A percentile compares a stretch with the other conserved stretches of the same genome.
phyloP scores from a whole-genome alignment of 2,888 invertebrate genomes.

The Bursaphelenchus okinawaensis region DNA sequence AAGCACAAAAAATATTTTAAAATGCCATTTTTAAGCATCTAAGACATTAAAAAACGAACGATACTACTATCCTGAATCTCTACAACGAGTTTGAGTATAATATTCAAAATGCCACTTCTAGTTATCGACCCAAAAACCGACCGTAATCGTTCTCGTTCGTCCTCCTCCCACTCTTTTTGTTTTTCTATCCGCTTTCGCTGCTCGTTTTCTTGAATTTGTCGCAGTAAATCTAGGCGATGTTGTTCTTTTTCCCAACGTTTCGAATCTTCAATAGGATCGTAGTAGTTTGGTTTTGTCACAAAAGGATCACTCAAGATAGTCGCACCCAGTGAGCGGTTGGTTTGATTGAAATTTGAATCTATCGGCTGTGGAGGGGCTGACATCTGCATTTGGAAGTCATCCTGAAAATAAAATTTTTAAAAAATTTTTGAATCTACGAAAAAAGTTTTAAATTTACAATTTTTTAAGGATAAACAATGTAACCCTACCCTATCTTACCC shows the following conservation, averaged over 20 bases:
- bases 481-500: no score
- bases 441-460: no score
- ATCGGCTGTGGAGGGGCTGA: constrained; percentile 8
- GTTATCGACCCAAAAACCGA: neutral
- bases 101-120: neutral
- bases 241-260: constrained; percentile 24
- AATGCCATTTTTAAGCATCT: no score
- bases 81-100: no score
- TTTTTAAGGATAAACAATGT: no score
- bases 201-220: constrained; percentile 33
- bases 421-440: neutral
- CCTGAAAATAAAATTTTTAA: neutral
- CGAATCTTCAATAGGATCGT: constrained; percentile 10
- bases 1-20: no score
- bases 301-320: neutral
- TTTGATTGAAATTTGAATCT: constrained; percentile 1
- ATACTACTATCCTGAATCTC: no score
- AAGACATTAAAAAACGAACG: no score
- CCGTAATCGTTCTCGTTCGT: constrained; percentile 31
- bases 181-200: constrained; percentile 27
- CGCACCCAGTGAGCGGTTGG: neutral
- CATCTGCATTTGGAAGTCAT: neutral
- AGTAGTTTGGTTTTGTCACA: neutral
- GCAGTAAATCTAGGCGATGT: constrained; percentile 29
- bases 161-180: constrained; percentile 29